These are phyloP conservation scores for Lypha dubia DNA, from an alignment of 2,888 invertebrate genomes.

Conservation along the genomic window DNA sequence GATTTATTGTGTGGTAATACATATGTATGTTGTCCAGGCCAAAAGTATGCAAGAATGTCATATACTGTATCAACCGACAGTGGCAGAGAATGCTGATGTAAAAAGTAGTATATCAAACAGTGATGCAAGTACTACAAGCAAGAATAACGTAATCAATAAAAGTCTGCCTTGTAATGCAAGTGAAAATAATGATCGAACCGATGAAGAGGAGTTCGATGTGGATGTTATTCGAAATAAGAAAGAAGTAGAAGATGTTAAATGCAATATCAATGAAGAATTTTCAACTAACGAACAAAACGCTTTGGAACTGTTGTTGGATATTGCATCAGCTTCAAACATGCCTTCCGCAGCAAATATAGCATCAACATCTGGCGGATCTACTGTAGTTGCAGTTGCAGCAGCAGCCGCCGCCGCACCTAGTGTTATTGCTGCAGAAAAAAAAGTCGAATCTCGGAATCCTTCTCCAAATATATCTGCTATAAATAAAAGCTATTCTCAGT, in stretches of 20 bases:
- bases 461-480: slow-evolving; percentile 77
- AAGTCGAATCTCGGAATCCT: slow-evolving; percentile 74
- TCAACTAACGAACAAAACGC: slow-evolving; percentile 66
- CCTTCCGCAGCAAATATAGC: slow-evolving; percentile 53
- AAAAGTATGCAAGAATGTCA: slow-evolving; percentile 91
- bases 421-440: slow-evolving; percentile 71
- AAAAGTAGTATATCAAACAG: slow-evolving; percentile 76
- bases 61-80: slow-evolving; percentile 86
- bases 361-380: slow-evolving; percentile 69
- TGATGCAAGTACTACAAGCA: slow-evolving; percentile 61
- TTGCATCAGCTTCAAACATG: slow-evolving; percentile 55
- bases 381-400: slow-evolving; percentile 76
- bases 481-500: slow-evolving; percentile 81
- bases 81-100: slow-evolving; percentile 77
- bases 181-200: slow-evolving; percentile 43
- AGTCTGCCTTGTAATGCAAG: slow-evolving; percentile 20
- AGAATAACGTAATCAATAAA: slow-evolving; percentile 42
- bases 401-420: slow-evolving; percentile 76
- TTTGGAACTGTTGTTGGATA: slow-evolving; percentile 78
- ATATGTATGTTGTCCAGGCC: slow-evolving; percentile 92
- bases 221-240: slow-evolving; percentile 51
- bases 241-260: slow-evolving; percentile 46
- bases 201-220: slow-evolving; percentile 59
- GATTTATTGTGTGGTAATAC: slow-evolving; percentile 84
- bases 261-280: slow-evolving; percentile 74